These are phyloP conservation scores for Sarcoramphus papa DNA, from an alignment of 2,797 vertebrate genomes.

Conservation along the genomic window DNA sequence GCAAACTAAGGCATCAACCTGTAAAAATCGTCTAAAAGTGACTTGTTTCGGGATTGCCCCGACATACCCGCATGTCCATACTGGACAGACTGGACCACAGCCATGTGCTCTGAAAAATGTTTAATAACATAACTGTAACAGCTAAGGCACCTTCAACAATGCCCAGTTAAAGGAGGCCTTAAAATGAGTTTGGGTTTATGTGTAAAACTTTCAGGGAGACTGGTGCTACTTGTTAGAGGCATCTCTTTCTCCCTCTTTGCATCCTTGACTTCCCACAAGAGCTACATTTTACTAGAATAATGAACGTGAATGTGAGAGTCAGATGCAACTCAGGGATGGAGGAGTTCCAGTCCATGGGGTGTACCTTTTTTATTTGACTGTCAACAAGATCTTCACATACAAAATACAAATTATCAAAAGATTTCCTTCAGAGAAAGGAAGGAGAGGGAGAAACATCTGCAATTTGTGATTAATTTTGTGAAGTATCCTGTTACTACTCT, in stretches of 20 bases:
- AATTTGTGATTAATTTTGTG: background rate
- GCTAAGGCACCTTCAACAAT: background rate
- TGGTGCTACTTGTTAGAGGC: background rate
- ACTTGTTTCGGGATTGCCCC: background rate
- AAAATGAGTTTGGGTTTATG: background rate
- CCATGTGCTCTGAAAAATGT: background rate
- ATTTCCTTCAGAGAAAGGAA: background rate
- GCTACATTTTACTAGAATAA: background rate
- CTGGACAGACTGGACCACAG: background rate
- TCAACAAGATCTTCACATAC: background rate
- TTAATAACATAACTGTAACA: background rate
- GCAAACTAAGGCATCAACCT: background rate
- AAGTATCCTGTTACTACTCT: background rate
- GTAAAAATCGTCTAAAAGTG: background rate
- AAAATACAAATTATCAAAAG: background rate
- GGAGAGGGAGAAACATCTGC: background rate
- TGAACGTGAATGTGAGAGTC: background rate
- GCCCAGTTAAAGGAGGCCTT: background rate
- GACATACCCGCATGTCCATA: accelerated
- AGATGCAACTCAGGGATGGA: background rate
- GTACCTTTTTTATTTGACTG: background rate
- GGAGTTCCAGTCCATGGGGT: background rate
- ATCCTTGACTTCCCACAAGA: background rate
- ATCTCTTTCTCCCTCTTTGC: background rate
- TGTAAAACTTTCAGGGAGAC: background rate